phyloP scores from a whole-genome alignment of 2,888 invertebrate species.

The Osmoderma eremita region DNA sequence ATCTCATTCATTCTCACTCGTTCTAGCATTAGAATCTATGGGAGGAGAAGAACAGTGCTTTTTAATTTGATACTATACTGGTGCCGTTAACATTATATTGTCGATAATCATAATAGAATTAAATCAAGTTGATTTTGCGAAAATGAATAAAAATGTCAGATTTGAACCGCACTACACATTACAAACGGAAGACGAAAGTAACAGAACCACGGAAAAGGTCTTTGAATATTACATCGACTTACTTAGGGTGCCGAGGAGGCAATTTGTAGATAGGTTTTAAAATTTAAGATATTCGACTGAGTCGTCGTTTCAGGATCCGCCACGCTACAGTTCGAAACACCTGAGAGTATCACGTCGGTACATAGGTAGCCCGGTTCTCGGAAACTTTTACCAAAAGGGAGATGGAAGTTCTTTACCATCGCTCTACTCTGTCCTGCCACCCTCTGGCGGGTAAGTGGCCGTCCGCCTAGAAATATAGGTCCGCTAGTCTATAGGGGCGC shows the following conservation, averaged over 20 bases:
- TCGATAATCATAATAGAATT: no score
- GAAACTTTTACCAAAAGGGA: slow-evolving; percentile 11
- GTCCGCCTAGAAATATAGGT: background rate
- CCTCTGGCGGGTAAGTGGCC: slow-evolving; percentile 3
- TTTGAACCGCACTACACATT: no score
- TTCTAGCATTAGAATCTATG: no score
- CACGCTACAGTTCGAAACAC: slow-evolving; percentile 27
- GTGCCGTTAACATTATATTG: no score
- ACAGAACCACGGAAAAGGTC: slow-evolving; percentile 49
- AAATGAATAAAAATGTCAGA: no score
- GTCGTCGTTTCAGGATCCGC: slow-evolving; percentile 48
- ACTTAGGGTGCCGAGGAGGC: slow-evolving; percentile 53
- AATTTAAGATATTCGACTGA: slow-evolving; percentile 57
- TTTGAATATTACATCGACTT: slow-evolving; percentile 53
- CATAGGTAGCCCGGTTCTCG: slow-evolving; percentile 52
- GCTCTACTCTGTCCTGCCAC: background rate
- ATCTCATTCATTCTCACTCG: no score
- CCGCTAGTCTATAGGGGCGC: background rate
- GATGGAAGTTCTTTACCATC: no score
- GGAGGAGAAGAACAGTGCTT: no score
- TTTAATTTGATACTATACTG: no score
- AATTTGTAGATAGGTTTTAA: slow-evolving; percentile 59
- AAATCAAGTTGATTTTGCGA: no score
- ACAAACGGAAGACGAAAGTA: slow-evolving; percentile 47
- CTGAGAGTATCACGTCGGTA: slow-evolving; percentile 58